phyloP scores from a whole-genome alignment of 2,888 invertebrate genomes.

The Leucoptera coffeella region DNA sequence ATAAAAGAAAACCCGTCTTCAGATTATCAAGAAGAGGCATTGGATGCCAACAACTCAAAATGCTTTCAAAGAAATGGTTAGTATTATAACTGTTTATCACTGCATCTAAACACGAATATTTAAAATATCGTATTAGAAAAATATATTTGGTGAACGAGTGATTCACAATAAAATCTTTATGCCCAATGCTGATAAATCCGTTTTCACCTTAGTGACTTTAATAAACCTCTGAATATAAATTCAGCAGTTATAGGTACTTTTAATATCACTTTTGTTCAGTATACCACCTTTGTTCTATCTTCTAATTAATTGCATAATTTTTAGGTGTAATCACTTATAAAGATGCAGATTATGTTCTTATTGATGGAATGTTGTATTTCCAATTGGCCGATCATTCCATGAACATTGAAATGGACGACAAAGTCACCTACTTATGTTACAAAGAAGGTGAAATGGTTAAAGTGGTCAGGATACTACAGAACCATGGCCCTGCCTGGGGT shows the following conservation, averaged over 20 bases:
- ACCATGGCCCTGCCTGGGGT: slow-evolving; percentile 46
- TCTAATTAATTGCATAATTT: no score
- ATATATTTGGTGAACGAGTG: no score
- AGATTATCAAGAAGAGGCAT: slow-evolving; percentile 7
- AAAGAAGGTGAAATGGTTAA: slow-evolving; percentile 30
- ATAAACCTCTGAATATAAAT: no score
- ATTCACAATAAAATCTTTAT: no score
- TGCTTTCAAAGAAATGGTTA: slow-evolving; percentile 35
- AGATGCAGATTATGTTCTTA: slow-evolving; percentile 37
- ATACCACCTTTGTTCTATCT: no score
- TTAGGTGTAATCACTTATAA: slow-evolving; percentile 57
- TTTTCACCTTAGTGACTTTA: no score
- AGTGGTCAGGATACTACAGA: slow-evolving; percentile 53
- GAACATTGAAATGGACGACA: slow-evolving; percentile 41
- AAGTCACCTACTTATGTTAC: slow-evolving; percentile 51
- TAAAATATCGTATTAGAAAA: background rate
- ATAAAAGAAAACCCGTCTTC: slow-evolving; percentile 9
- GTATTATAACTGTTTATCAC: background rate
- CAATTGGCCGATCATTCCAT: slow-evolving; percentile 22
- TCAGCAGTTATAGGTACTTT: no score
- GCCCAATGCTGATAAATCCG: no score
- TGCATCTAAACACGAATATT: background rate
- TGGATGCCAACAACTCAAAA: slow-evolving; percentile 13
- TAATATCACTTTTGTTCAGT: no score
- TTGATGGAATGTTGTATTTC: slow-evolving; percentile 56